phyloP scores from a whole-genome alignment of 64 coral and sea anemone species.

The Stichodactyla mertensii region DNA sequence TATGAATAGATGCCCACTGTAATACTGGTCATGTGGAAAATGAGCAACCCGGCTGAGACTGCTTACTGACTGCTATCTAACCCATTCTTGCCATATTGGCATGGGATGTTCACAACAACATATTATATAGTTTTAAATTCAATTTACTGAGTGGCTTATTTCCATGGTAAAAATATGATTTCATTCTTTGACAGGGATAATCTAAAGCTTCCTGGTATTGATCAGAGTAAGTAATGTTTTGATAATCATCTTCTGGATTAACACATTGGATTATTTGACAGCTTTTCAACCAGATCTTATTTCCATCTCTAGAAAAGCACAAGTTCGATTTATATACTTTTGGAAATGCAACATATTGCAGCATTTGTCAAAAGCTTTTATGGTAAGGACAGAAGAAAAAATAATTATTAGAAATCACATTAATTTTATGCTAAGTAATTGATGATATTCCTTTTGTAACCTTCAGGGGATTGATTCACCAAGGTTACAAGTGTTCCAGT shows the following conservation, averaged over 20 bases:
- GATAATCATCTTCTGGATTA: too few relatives aligned
- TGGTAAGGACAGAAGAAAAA: conserved; percentile 26
- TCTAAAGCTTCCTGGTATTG: conserved; percentile 36
- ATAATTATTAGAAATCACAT: background rate
- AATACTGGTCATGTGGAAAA: too few relatives aligned
- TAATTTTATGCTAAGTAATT: background rate
- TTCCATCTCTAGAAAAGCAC: conserved; percentile 46
- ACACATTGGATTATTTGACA: too few relatives aligned
- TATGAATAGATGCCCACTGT: too few relatives aligned
- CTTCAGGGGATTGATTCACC: conserved; percentile 60
- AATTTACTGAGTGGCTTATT: too few relatives aligned
- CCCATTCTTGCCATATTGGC: too few relatives aligned
- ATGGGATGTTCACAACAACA: too few relatives aligned
- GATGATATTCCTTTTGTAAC: background rate
- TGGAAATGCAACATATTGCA: conserved; percentile 49
- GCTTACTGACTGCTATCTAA: too few relatives aligned
- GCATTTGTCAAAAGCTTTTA: conserved; percentile 56
- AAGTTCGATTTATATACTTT: conserved; percentile 62
- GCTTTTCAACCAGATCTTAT: background rate
- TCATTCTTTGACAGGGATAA: conserved; percentile 40
- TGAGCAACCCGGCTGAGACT: background rate
- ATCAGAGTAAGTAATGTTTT: conserved; percentile 38
- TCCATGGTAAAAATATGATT: background rate
- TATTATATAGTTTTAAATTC: too few relatives aligned
- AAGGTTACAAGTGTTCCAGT: conserved; percentile 71